Evolutionary conservation across 2,797 vertebrate species (phyloP).

Genomic region (Knipowitschia caucasica): DNA sequence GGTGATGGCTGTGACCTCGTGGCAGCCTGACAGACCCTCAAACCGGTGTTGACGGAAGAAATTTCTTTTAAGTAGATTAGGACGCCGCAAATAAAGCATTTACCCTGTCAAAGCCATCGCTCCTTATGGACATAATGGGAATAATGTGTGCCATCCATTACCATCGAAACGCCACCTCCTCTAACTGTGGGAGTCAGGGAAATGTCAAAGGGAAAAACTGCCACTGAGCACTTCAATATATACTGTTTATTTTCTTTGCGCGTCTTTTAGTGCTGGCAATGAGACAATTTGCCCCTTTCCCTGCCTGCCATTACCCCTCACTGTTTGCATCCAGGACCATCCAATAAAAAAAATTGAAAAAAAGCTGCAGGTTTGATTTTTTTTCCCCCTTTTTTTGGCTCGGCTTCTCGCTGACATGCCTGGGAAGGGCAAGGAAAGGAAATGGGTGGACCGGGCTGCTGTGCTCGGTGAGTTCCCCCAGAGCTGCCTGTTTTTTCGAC

Average conservation of each 20-base stretch:
- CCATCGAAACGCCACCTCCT: slow-evolving; percentile 31
- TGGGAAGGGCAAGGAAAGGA: slow-evolving; percentile 94
- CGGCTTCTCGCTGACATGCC: slow-evolving; percentile 82
- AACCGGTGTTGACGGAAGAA: slow-evolving; percentile 21
- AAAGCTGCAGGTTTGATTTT: slow-evolving; percentile 81
- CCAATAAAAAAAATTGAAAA: no score
- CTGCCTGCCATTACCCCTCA: slow-evolving; percentile 74
- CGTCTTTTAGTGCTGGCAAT: slow-evolving; percentile 69
- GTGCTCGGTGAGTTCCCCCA: slow-evolving; percentile 69
- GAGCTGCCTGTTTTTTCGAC: slow-evolving; percentile 74
- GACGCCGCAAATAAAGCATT: slow-evolving; percentile 8
- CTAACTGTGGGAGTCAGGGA: slow-evolving; percentile 49
- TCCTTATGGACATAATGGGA: slow-evolving; percentile 16
- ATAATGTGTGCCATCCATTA: slow-evolving; percentile 33
- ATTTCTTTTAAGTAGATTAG: slow-evolving; percentile 11
- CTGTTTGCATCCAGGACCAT: slow-evolving; percentile 72
- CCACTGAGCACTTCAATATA: slow-evolving; percentile 46
- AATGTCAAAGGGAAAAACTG: slow-evolving; percentile 41
- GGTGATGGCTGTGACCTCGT: background rate
- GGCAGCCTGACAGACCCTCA: background rate
- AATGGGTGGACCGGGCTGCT: slow-evolving; percentile 85
- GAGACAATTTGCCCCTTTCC: slow-evolving; percentile 65
- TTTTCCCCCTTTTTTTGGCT: slow-evolving; percentile 78
- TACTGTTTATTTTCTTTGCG: slow-evolving; percentile 69
- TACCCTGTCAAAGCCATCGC: slow-evolving; percentile 14